Evolutionary conservation across 2,888 invertebrate species (phyloP).

Genomic region (Drosophila paranaensis): DNA sequence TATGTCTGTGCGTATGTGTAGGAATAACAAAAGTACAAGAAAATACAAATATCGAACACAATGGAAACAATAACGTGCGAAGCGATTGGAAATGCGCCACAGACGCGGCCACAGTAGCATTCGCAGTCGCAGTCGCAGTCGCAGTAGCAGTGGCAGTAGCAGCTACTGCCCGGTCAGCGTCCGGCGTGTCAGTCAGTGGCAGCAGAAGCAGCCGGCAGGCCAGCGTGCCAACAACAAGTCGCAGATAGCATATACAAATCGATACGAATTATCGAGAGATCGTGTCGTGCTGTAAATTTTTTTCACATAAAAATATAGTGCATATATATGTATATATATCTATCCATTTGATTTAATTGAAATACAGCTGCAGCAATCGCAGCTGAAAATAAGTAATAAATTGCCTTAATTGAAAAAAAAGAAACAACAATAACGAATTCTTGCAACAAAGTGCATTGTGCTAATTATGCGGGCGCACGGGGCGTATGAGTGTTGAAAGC

Average conservation of each 20-base stretch:
- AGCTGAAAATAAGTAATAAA: constrained; percentile 52
- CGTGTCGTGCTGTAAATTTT: constrained; percentile 28
- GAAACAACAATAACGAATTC: background rate
- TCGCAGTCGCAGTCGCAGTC: constrained; percentile 17
- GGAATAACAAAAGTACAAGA: constrained; percentile 73
- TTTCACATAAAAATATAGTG: background rate
- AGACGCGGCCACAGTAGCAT: constrained; percentile 32
- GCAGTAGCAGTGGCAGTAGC: constrained; percentile 12
- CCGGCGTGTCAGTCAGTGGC: constrained; percentile 63
- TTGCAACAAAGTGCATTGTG: constrained; percentile 69
- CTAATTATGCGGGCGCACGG: constrained; percentile 70
- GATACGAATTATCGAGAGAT: constrained; percentile 80
- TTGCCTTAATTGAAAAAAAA: constrained; percentile 24
- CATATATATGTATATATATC: constrained; percentile 6
- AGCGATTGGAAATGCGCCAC: constrained; percentile 79
- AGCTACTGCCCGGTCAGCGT: constrained; percentile 66
- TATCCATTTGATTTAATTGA: constrained; percentile 47
- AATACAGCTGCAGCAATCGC: constrained; percentile 41
- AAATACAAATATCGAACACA: constrained; percentile 80
- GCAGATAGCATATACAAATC: constrained; percentile 55
- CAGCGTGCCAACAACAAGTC: constrained; percentile 68
- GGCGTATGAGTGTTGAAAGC: constrained; percentile 65
- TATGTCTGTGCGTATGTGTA: constrained; percentile 32
- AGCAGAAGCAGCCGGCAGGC: constrained; percentile 67
- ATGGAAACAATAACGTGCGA: constrained; percentile 81